Conservation (phyloP, 2,888 invertebrate genomes). For the Leucophenga montana region DNA sequence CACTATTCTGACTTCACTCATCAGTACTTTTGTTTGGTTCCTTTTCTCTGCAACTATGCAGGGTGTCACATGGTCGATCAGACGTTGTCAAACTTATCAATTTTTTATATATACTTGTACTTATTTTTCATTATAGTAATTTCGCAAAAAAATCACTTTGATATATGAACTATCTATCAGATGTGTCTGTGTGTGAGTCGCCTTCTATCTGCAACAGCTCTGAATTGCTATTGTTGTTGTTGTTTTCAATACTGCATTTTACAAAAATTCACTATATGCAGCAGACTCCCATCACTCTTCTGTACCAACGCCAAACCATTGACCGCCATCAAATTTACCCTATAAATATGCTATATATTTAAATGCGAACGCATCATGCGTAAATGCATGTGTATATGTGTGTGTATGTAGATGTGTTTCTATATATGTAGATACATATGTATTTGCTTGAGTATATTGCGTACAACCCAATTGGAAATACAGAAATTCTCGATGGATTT, state of each 20-base stretch:
- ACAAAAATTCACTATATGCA: neutral
- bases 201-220: neutral
- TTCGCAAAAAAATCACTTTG: neutral
- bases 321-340: slow-evolving; percentile 43
- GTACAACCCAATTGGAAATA: neutral
- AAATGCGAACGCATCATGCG: slow-evolving; percentile 12
- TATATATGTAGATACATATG: slow-evolving; percentile 18
- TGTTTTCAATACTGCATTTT: slow-evolving; percentile 14
- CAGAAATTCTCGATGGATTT: neutral
- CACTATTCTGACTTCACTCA: no score
- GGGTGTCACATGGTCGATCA: no score
- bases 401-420: slow-evolving; percentile 24
- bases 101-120: neutral
- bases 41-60: no score
- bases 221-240: slow-evolving; percentile 17
- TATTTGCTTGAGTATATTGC: neutral
- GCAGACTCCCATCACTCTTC: neutral
- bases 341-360: slow-evolving; percentile 32
- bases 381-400: neutral
- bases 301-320: neutral
- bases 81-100: no score
- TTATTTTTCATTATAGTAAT: slow-evolving; percentile 3
- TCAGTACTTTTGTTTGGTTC: neutral
- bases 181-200: no score
- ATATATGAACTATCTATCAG: no score